phyloP scores from a whole-genome alignment of 1,140 invertebrate genomes.

The Thereuonema tuberculata region DNA sequence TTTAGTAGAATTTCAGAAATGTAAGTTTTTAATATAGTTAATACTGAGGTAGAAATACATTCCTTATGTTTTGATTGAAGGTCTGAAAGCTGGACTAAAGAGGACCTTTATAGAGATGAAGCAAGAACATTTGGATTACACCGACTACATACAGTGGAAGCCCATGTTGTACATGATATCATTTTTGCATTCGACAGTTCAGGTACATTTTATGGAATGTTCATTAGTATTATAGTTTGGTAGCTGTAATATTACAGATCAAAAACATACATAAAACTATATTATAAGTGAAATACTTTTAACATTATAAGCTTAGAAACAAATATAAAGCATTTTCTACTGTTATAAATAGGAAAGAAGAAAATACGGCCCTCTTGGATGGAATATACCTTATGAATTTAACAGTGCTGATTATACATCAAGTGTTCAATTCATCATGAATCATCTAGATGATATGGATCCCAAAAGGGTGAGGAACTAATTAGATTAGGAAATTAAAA shows the following conservation, averaged over 20 bases:
- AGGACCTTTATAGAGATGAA: conserved; percentile 75
- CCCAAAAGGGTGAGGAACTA: conserved; percentile 60
- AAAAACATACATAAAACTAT: too few relatives aligned
- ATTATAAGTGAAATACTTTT: too few relatives aligned
- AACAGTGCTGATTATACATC: conserved; percentile 93
- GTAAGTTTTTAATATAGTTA: too few relatives aligned
- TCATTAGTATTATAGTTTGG: too few relatives aligned
- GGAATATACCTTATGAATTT: conserved; percentile 96
- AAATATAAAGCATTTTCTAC: too few relatives aligned
- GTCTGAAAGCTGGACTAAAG: conserved; percentile 65
- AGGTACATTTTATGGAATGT: too few relatives aligned
- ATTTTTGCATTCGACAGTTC: conserved; percentile 82
- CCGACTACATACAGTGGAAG: conserved; percentile 83
- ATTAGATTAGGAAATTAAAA: too few relatives aligned
- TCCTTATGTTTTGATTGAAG: conserved; percentile 30
- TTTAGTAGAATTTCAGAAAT: too few relatives aligned
- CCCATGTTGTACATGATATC: conserved; percentile 82
- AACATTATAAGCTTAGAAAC: too few relatives aligned
- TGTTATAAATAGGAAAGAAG: conserved; percentile 83
- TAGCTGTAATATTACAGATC: too few relatives aligned
- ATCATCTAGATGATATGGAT: conserved; percentile 95
- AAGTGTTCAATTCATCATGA: conserved; percentile 89
- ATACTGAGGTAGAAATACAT: too few relatives aligned
- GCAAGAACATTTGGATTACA: conserved; percentile 86
- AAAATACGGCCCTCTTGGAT: conserved; percentile 89